Percentiles rank a stretch among this genome's conserved stretches.
These are phyloP conservation scores for Hirtodrosophila alboralis DNA, from an alignment of 2,888 invertebrate genomes.

Conservation along the genomic window DNA sequence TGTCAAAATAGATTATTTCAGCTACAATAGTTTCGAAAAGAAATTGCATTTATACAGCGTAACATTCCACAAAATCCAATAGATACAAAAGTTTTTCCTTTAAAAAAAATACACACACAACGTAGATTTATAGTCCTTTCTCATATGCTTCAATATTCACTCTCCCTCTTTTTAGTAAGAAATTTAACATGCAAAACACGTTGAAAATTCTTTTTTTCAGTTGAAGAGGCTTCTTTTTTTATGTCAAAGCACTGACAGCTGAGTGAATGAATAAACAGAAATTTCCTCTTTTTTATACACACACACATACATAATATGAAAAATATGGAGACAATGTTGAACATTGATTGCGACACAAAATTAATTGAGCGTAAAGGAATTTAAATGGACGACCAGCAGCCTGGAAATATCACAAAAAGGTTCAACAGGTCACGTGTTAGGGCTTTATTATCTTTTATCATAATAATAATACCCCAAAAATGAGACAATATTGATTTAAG, in stretches of 20 bases:
- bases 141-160: too few species aligned
- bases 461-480: neutral
- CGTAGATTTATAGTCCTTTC: too few species aligned
- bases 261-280: slow-evolving; percentile 24
- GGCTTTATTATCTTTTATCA: too few species aligned
- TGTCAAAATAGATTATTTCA: too few species aligned
- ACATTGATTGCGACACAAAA: slow-evolving; percentile 54
- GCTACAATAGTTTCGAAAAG: too few species aligned
- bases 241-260: slow-evolving; percentile 16
- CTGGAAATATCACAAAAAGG: slow-evolving; percentile 24
- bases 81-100: too few species aligned
- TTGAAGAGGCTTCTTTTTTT: slow-evolving; percentile 5
- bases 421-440: slow-evolving; percentile 43
- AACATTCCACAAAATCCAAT: too few species aligned
- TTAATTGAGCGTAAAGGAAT: slow-evolving; percentile 68
- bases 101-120: too few species aligned
- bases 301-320: slow-evolving; percentile 28
- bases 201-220: slow-evolving; percentile 16
- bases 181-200: slow-evolving; percentile 27
- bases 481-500: too few species aligned
- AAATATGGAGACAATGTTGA: slow-evolving; percentile 24
- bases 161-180: too few species aligned
- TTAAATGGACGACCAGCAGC: slow-evolving; percentile 24
- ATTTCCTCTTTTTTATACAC: slow-evolving; percentile 15
- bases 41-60: too few species aligned